phyloP scores from a whole-genome alignment of 2,797 vertebrate species.

The Notoglanidium macrostoma region DNA sequence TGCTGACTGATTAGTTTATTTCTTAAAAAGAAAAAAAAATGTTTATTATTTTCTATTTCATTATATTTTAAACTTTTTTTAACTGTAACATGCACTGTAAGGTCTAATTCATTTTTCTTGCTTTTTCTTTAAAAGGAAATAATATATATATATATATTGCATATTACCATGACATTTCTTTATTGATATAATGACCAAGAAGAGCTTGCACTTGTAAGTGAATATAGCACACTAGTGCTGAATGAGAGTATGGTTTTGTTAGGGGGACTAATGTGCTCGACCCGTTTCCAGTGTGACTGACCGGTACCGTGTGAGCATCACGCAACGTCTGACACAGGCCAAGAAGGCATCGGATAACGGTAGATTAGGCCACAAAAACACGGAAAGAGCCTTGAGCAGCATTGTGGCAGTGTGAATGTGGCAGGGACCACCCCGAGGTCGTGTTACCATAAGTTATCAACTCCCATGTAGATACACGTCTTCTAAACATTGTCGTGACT shows the following conservation, averaged over 20 bases:
- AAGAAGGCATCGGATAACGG: constrained; percentile 51
- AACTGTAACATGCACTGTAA: no score
- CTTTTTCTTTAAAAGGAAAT: neutral
- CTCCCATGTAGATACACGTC: constrained; percentile 76
- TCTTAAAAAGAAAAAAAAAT: neutral
- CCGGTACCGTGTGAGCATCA: constrained; percentile 33
- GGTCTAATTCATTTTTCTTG: neutral
- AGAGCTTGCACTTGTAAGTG: neutral
- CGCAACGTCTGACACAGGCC: constrained; percentile 34
- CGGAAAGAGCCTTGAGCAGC: constrained; percentile 23
- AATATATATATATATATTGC: neutral
- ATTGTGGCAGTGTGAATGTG: constrained; percentile 47
- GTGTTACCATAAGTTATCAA: constrained; percentile 71
- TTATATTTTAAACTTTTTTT: no score
- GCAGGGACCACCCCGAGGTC: constrained; percentile 52
- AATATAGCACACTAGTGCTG: neutral
- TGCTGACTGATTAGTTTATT: neutral
- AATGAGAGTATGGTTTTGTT: neutral
- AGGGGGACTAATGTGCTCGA: constrained; percentile 18
- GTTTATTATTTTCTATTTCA: neutral
- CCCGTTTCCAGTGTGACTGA: constrained; percentile 30
- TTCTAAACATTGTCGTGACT: constrained; percentile 76
- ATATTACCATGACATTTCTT: neutral
- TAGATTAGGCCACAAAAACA: constrained; percentile 49
- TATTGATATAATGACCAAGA: neutral